These are phyloP conservation scores for Lucilia cuprina DNA, from an alignment of 1,140 invertebrate genomes.

Conservation along the genomic window DNA sequence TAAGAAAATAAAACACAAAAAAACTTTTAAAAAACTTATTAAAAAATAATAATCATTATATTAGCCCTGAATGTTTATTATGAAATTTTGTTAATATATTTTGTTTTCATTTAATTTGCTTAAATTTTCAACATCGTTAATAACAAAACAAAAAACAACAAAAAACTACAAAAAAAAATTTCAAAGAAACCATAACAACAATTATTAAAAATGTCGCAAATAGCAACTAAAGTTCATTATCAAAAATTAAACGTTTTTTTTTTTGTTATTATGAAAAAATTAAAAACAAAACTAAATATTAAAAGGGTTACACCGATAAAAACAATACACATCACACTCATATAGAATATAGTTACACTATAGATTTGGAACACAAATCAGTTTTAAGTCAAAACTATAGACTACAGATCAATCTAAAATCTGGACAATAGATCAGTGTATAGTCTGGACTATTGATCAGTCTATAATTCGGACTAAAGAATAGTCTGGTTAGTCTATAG, in stretches of 20 bases:
- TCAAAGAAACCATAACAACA: not conserved
- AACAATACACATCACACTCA: no score
- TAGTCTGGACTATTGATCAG: no score
- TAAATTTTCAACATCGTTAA: constrained; percentile 4
- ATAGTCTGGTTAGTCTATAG: no score
- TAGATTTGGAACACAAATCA: no score
- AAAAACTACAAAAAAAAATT: not conserved
- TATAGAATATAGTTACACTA: no score
- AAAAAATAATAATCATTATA: not conserved
- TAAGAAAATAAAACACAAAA: no score
- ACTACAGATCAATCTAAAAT: no score
- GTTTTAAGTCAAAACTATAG: no score
- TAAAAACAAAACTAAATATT: not conserved
- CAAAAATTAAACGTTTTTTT: not conserved
- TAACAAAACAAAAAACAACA: not conserved
- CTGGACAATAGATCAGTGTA: no score
- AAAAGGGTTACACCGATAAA: not conserved
- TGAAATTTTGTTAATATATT: not conserved
- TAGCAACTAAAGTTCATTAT: constrained; percentile 5
- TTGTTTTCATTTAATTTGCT: not conserved
- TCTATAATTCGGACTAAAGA: no score
- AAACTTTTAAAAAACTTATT: no score
- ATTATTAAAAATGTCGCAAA: constrained; percentile 2
- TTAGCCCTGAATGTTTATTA: not conserved
- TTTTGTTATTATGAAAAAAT: not conserved